Conservation (phyloP, 2,797 vertebrate species). For the Coregonus suidteri region DNA sequence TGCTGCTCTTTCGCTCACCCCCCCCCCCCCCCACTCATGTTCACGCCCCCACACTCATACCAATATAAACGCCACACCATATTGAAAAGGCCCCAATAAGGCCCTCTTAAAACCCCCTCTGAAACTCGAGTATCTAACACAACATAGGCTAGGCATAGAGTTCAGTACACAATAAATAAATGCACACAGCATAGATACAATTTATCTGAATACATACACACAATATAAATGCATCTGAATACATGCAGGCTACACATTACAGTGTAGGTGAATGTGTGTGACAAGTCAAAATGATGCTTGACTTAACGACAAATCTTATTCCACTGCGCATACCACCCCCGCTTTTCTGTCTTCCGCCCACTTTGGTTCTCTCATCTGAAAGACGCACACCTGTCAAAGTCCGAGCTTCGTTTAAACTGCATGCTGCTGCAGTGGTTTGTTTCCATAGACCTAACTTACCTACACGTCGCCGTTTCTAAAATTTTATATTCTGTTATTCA, state of each 20-base stretch:
- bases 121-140: neutral
- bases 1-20: neutral
- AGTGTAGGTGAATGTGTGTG: neutral
- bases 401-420: neutral
- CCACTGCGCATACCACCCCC: neutral
- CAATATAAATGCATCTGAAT: neutral
- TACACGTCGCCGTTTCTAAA: neutral
- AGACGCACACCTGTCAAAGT: neutral
- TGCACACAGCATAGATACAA: neutral
- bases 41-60: conserved; percentile 8
- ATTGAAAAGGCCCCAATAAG: neutral
- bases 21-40: conserved; percentile 43
- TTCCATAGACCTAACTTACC: neutral
- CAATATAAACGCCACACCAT: conserved; percentile 9
- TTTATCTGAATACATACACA: too few species aligned
- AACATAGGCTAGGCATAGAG: neutral
- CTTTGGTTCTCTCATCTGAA: neutral
- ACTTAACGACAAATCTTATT: neutral
- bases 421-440: neutral
- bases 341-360: neutral
- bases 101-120: neutral
- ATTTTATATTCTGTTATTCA: too few species aligned
- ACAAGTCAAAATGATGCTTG: neutral
- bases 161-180: neutral
- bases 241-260: neutral